Conservation (phyloP, 2,797 vertebrate genomes). For the Fistularia commersonii region DNA sequence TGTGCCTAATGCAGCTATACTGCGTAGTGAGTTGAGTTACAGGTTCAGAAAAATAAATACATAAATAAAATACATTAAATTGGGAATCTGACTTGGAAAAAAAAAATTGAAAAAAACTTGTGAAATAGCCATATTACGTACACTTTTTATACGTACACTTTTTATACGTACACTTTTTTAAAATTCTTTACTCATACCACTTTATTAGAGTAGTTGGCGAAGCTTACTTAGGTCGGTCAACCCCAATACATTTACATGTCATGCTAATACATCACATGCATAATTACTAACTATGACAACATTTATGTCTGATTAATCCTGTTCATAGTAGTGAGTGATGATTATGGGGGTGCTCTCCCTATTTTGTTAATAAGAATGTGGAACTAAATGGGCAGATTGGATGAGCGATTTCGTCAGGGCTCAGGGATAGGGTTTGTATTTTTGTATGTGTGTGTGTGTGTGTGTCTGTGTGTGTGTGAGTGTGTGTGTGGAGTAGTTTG, state of each 20-base stretch:
- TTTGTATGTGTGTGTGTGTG: slow-evolving; percentile 25
- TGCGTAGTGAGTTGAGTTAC: too few relatives aligned
- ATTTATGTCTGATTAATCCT: slow-evolving; percentile 21
- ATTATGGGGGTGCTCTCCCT: slow-evolving; percentile 34
- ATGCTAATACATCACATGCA: slow-evolving; percentile 7
- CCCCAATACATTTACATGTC: not conserved
- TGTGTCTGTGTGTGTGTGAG: slow-evolving; percentile 21
- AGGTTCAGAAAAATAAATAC: too few relatives aligned
- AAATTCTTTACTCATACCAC: too few relatives aligned
- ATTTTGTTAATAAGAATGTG: slow-evolving; percentile 46
- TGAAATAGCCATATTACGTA: too few relatives aligned
- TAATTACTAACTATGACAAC: slow-evolving; percentile 1
- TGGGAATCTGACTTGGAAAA: too few relatives aligned
- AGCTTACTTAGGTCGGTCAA: not conserved
- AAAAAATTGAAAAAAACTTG: too few relatives aligned
- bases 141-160: too few relatives aligned
- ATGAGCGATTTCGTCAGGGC: slow-evolving; percentile 54
- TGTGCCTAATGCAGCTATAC: too few relatives aligned
- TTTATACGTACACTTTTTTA: too few relatives aligned
- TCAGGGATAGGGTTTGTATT: slow-evolving; percentile 15
- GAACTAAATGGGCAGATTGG: slow-evolving; percentile 44
- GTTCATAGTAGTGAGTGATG: slow-evolving; percentile 29
- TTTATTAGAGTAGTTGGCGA: too few relatives aligned
- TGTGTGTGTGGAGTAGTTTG: slow-evolving; percentile 26
- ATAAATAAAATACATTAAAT: too few relatives aligned